Conservation (phyloP, 2,113 vertebrate species). For the Psilopsiagon aymara region DNA sequence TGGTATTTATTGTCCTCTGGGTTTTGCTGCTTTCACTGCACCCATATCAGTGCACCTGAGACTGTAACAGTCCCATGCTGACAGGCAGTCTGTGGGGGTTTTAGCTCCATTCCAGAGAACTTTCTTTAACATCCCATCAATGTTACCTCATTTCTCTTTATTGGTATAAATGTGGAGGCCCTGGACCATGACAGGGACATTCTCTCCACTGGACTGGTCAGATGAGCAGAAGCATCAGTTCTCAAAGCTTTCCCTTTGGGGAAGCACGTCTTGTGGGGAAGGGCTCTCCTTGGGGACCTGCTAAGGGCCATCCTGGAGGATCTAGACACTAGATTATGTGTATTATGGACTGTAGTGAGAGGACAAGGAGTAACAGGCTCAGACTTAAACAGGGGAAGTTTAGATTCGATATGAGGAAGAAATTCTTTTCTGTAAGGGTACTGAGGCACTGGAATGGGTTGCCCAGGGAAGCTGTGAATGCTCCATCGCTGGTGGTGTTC, state of each 20-base stretch:
- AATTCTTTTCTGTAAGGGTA: too few relatives aligned
- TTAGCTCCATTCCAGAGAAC: not conserved
- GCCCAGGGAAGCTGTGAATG: too few relatives aligned
- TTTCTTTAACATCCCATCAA: not conserved
- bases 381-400: too few relatives aligned
- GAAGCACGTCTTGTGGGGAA: not conserved
- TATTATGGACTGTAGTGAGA: too few relatives aligned
- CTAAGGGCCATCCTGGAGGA: not conserved
- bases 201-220: not conserved
- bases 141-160: not conserved
- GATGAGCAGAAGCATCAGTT: not conserved
- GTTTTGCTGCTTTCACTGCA: not conserved
- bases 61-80: not conserved
- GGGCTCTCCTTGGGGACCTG: not conserved
- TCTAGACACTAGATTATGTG: not conserved
- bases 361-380: too few relatives aligned
- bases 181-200: not conserved
- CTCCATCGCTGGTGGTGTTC: too few relatives aligned
- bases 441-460: too few relatives aligned
- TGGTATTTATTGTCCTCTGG: not conserved
- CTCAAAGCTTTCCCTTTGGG: not conserved
- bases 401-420: too few relatives aligned
- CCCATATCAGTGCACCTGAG: not conserved
- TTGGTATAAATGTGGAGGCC: not conserved
- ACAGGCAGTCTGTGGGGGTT: accelerated